Evolutionary conservation across 2,888 invertebrate species (phyloP).

Genomic region (Craniophora ligustri): DNA sequence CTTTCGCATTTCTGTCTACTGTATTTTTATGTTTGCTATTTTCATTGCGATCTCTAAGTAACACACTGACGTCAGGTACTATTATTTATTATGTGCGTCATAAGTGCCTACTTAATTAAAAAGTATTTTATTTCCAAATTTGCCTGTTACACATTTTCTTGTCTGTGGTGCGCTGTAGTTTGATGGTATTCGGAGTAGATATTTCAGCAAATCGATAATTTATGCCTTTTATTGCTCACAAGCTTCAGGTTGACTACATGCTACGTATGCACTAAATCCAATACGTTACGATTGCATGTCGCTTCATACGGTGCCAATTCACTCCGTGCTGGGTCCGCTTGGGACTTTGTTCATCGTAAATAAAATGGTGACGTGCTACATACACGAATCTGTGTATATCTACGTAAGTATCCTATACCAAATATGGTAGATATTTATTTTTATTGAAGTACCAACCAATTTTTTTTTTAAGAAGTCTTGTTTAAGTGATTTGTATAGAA

Average conservation of each 20-base stretch:
- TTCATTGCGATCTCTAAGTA: no score
- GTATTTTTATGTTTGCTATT: no score
- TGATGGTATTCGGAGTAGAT: background rate
- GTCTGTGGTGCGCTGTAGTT: no score
- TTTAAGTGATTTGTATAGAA: no score
- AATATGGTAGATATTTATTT: background rate
- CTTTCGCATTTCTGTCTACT: no score
- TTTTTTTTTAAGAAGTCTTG: no score
- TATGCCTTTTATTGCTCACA: slow-evolving; percentile 34
- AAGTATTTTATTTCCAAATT: no score
- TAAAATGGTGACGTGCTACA: slow-evolving; percentile 42
- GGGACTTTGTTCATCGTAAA: slow-evolving; percentile 42
- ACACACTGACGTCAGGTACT: no score
- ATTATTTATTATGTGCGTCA: no score
- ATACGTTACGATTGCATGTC: slow-evolving; percentile 51
- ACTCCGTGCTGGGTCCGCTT: slow-evolving; percentile 34
- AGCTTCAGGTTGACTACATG: slow-evolving; percentile 25
- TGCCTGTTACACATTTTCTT: no score
- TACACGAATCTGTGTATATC: slow-evolving; percentile 9
- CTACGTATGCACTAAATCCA: slow-evolving; percentile 45
- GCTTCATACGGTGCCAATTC: slow-evolving; percentile 48
- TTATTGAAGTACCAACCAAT: no score
- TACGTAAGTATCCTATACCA: slow-evolving; percentile 5
- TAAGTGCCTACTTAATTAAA: no score
- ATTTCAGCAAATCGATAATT: slow-evolving; percentile 33